phyloP scores from a whole-genome alignment of 2,113 vertebrate genomes.

The Isichthys henryi region DNA sequence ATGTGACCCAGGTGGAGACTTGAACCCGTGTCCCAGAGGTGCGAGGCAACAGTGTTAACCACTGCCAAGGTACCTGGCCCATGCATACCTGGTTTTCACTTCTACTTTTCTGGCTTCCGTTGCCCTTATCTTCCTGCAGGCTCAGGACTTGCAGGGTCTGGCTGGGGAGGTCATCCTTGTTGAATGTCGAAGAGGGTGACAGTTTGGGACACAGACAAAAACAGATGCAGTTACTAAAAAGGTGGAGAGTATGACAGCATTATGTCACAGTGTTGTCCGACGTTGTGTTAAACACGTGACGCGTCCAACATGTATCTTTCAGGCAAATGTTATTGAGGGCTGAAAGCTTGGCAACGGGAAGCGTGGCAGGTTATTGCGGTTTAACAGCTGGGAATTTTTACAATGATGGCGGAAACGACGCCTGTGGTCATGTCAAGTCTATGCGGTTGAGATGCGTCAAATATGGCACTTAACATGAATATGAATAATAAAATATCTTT shows the following conservation, averaged over 20 bases:
- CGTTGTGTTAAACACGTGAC: background rate
- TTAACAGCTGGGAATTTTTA: background rate
- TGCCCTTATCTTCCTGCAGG: slow-evolving; percentile 37
- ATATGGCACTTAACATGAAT: background rate
- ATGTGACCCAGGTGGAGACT: too few relatives aligned
- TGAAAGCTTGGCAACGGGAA: background rate
- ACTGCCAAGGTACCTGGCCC: background rate
- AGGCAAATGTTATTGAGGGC: background rate
- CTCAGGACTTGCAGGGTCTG: slow-evolving; percentile 42
- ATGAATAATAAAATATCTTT: background rate
- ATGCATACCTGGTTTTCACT: background rate
- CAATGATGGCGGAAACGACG: background rate
- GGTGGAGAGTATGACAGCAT: background rate
- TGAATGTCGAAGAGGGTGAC: slow-evolving; percentile 51
- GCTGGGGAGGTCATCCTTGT: slow-evolving; percentile 43
- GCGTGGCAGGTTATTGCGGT: background rate
- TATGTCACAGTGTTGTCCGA: background rate
- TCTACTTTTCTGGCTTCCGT: slow-evolving; percentile 43
- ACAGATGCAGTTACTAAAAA: background rate
- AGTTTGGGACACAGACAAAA: slow-evolving; percentile 34
- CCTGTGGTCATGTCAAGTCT: background rate
- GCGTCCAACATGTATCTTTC: too few relatives aligned
- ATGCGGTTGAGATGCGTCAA: background rate
- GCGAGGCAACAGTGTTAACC: too few relatives aligned
- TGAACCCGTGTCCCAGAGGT: too few relatives aligned